Conservation (phyloP, 1,140 invertebrate species). For the Lepeophtheirus salmonis region DNA sequence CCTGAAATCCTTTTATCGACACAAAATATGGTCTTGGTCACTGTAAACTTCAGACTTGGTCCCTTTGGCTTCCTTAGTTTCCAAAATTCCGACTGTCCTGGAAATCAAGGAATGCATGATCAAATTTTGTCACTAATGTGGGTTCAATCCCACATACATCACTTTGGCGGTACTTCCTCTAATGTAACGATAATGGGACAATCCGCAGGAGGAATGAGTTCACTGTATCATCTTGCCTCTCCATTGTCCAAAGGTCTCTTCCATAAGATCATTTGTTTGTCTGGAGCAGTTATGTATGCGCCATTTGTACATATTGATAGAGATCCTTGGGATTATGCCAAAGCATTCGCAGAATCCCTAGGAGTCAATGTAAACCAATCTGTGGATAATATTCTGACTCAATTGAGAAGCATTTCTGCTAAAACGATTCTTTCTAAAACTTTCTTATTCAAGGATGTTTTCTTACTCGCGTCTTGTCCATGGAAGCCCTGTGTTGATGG, state of each 20-base stretch:
- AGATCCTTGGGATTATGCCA: not conserved
- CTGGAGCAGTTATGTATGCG: constrained; percentile 4
- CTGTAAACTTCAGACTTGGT: constrained; percentile 17
- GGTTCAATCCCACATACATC: constrained; percentile 20
- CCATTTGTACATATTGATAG: not conserved
- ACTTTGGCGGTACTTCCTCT: constrained; percentile 20
- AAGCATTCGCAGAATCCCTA: not conserved
- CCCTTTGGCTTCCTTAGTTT: constrained; percentile 18
- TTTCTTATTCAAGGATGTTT: not conserved
- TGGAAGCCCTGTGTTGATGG: not conserved
- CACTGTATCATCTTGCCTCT: constrained; percentile 74
- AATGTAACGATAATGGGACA: constrained; percentile 21
- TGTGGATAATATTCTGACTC: not conserved
- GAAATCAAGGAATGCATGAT: constrained; percentile 14
- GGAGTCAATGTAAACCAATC: not conserved
- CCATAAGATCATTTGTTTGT: constrained; percentile 46
- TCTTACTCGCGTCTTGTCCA: not conserved
- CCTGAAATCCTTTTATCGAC: not conserved
- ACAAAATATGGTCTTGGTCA: constrained; percentile 17
- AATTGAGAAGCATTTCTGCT: not conserved
- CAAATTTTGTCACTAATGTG: constrained; percentile 26
- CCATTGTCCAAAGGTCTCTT: constrained; percentile 65
- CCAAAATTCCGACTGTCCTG: constrained; percentile 9
- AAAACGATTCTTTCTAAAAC: not conserved
- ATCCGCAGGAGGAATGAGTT: constrained; percentile 39